These are phyloP conservation scores for Sterna hirundo DNA, from an alignment of 2,113 vertebrate species.

Conservation along the genomic window DNA sequence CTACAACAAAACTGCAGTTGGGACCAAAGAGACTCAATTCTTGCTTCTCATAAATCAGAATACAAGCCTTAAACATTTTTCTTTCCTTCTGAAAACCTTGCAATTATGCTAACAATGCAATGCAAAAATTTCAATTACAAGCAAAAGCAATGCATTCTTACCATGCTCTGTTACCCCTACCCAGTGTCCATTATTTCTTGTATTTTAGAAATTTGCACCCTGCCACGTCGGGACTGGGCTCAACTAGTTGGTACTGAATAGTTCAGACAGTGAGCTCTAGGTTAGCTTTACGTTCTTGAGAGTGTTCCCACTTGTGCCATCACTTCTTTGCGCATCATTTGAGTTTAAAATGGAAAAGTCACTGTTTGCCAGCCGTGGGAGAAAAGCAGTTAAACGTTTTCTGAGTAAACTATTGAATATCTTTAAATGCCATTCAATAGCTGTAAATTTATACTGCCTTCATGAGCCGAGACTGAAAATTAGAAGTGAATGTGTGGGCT, in stretches of 20 bases:
- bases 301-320: background rate
- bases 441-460: constrained; percentile 6
- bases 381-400: background rate
- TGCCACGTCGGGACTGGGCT: background rate
- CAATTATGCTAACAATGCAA: background rate
- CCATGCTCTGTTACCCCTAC: background rate
- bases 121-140: background rate
- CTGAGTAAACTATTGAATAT: background rate
- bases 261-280: background rate
- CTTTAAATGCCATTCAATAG: background rate
- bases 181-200: background rate
- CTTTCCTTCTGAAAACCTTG: background rate
- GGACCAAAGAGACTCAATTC: background rate
- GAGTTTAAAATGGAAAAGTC: constrained; percentile 18
- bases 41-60: background rate
- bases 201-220: background rate
- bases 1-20: background rate
- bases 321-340: background rate
- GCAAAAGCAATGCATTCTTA: background rate
- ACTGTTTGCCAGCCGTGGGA: background rate
- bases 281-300: background rate
- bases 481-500: background rate
- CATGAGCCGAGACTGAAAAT: background rate
- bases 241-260: background rate
- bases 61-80: background rate